Conservation (phyloP, 2,113 vertebrate genomes). For the Willisornis vidua region DNA sequence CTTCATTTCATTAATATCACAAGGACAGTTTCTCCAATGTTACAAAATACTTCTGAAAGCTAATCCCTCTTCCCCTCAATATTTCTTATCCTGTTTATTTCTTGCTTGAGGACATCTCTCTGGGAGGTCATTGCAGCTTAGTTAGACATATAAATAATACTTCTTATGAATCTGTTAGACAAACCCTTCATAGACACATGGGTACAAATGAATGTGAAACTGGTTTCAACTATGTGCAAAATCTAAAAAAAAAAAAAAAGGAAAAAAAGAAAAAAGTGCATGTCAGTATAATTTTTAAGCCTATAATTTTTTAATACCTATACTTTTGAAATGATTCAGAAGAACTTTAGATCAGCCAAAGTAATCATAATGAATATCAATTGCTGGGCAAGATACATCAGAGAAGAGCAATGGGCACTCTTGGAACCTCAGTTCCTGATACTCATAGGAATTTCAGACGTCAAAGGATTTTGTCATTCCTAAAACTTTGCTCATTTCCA, state of each 20-base stretch:
- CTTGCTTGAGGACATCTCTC: not conserved
- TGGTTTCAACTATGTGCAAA: not conserved
- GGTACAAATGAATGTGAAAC: not conserved
- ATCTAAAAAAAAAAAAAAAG: not conserved
- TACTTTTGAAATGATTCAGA: not conserved
- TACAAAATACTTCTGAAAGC: not conserved
- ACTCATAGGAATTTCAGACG: not conserved
- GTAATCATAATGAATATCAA: not conserved
- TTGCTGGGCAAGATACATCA: not conserved
- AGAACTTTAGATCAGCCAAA: not conserved
- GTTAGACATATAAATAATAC: not conserved
- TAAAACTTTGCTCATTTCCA: not conserved
- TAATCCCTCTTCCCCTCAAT: not conserved
- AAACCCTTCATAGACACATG: not conserved
- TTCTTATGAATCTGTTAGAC: not conserved
- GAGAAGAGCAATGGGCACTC: not conserved
- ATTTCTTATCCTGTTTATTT: constrained; percentile 2
- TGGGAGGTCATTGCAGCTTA: not conserved
- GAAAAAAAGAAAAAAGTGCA: not conserved
- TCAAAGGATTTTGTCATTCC: not conserved
- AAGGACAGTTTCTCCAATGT: not conserved
- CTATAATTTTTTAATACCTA: not conserved
- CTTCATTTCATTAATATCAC: not conserved
- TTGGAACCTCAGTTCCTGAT: not conserved
- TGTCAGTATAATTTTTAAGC: not conserved